Conservation (phyloP, 2,888 invertebrate species). For the Melanargia galathea region DNA sequence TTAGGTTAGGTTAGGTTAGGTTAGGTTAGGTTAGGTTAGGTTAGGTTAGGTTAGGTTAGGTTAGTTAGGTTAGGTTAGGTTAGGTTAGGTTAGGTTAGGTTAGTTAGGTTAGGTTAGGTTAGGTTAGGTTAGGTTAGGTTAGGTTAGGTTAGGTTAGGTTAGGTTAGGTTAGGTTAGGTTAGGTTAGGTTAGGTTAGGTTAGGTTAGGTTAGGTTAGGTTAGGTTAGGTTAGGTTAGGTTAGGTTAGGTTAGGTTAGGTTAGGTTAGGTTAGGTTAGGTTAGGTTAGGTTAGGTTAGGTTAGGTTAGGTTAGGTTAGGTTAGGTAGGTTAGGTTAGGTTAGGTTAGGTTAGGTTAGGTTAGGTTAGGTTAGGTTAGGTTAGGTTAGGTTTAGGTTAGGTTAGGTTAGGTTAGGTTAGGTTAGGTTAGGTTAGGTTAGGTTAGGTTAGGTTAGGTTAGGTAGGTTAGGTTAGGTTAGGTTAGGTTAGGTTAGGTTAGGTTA, state of each 20-base stretch:
- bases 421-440: slow-evolving; percentile 9
- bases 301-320: slow-evolving; percentile 35
- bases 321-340: slow-evolving; percentile 30
- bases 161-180: too few relatives aligned
- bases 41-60: too few relatives aligned
- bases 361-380: slow-evolving; percentile 32
- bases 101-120: too few relatives aligned
- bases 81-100: too few relatives aligned
- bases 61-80: too few relatives aligned
- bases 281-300: slow-evolving; percentile 37
- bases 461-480: slow-evolving; percentile 33
- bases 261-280: slow-evolving; percentile 33
- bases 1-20: too few relatives aligned
- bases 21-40: too few relatives aligned
- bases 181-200: too few relatives aligned
- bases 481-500: slow-evolving; percentile 16
- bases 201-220: too few relatives aligned
- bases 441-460: slow-evolving; percentile 21
- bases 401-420: slow-evolving; percentile 5
- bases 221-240: slow-evolving; percentile 34
- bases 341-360: slow-evolving; percentile 32
- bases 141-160: too few relatives aligned
- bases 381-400: slow-evolving; percentile 29
- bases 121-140: too few relatives aligned
- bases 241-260: slow-evolving; percentile 23